Evolutionary conservation across 1,140 invertebrate genomes (phyloP).

Genomic region (Capitella teleta): DNA sequence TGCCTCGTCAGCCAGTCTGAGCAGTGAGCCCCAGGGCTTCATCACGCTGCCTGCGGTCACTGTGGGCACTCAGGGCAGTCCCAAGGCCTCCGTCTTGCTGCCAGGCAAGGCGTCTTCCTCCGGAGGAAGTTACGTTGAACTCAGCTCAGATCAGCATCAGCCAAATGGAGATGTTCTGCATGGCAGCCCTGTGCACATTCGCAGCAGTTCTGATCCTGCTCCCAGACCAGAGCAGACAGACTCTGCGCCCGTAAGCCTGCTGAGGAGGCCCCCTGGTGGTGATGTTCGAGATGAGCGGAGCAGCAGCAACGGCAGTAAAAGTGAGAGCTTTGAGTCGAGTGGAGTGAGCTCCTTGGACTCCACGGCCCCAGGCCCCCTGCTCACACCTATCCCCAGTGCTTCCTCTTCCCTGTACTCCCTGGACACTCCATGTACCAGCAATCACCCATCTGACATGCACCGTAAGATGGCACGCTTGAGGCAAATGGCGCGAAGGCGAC

Average conservation of each 20-base stretch:
- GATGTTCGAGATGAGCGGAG: neutral
- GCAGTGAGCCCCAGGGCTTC: too few species aligned
- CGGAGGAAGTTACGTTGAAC: neutral
- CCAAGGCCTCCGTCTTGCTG: too few species aligned
- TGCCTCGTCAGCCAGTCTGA: too few species aligned
- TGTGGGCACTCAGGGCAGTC: too few species aligned
- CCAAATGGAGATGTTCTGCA: neutral
- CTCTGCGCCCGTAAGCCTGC: neutral
- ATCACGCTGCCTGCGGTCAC: too few species aligned
- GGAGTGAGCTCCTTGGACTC: constrained; percentile 68
- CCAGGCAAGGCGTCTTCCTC: neutral
- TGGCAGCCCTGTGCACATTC: too few species aligned
- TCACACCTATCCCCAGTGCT: constrained; percentile 3
- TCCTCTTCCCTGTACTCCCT: too few species aligned
- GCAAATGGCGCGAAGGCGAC: constrained; percentile 30
- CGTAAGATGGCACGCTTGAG: constrained; percentile 29
- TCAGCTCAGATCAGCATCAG: neutral
- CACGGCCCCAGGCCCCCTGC: constrained; percentile 32
- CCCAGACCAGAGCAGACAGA: neutral
- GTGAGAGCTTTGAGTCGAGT: too few species aligned
- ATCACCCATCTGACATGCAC: constrained; percentile 27
- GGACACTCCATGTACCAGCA: too few species aligned
- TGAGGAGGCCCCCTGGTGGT: too few species aligned
- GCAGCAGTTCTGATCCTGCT: neutral
- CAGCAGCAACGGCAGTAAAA: neutral